Percentiles rank a stretch among this genome's conserved stretches.
Conservation (phyloP, 2,113 vertebrate genomes). For the Seriola aureovittata region DNA sequence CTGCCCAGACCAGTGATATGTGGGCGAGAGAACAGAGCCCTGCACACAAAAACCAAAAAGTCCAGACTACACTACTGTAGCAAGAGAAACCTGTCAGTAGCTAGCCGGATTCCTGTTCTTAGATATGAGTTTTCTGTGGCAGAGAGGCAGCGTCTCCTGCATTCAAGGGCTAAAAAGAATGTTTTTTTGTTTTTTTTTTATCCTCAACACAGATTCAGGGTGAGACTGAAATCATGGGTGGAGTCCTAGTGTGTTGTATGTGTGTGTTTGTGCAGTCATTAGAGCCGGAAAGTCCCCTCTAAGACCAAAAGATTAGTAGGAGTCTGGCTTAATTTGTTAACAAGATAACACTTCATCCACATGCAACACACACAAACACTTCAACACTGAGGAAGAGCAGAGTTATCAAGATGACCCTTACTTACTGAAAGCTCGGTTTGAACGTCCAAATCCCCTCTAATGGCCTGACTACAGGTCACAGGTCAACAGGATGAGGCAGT, state of each 20-base stretch:
- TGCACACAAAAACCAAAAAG: slow-evolving; percentile 30
- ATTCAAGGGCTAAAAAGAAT: slow-evolving; percentile 1
- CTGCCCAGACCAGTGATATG: slow-evolving; percentile 37
- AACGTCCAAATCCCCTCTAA: slow-evolving; percentile 66
- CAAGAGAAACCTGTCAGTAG: slow-evolving; percentile 3
- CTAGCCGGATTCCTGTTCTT: not conserved
- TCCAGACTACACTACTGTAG: slow-evolving; percentile 5
- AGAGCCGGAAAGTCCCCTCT: slow-evolving; percentile 52
- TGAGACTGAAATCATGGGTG: slow-evolving; percentile 22
- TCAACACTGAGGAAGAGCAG: slow-evolving; percentile 26
- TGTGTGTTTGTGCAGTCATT: slow-evolving; percentile 38
- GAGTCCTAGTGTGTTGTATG: slow-evolving; percentile 5
- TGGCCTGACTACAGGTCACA: slow-evolving; percentile 55
- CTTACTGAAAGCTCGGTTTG: slow-evolving; percentile 37
- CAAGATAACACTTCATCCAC: slow-evolving; percentile 62
- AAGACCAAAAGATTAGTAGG: slow-evolving; percentile 40
- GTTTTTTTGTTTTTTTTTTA: not conserved
- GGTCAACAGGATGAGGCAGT: slow-evolving; percentile 69
- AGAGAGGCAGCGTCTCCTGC: not conserved
- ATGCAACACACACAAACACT: slow-evolving; percentile 25
- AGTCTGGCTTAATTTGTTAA: slow-evolving; percentile 69
- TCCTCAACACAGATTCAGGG: not conserved
- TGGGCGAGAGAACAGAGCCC: slow-evolving; percentile 51
- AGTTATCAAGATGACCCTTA: slow-evolving; percentile 68
- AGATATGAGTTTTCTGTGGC: not conserved